Percentiles rank a stretch among this genome's conserved stretches.
These are phyloP conservation scores for Lota lota DNA, from an alignment of 2,113 vertebrate species.

Conservation along the genomic window DNA sequence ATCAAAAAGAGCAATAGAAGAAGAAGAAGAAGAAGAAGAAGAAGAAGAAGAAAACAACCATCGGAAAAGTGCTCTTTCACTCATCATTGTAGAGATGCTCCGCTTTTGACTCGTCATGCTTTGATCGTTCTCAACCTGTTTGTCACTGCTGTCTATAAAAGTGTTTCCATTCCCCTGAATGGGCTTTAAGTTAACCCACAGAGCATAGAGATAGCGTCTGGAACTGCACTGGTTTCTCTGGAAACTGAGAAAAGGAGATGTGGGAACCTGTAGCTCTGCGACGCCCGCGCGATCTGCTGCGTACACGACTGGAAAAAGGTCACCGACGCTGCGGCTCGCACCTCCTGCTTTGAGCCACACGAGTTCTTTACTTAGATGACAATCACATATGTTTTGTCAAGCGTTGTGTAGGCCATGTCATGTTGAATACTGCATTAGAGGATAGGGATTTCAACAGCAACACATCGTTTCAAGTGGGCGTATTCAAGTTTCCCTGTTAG, in stretches of 20 bases:
- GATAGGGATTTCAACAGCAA: too few species aligned
- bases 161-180: slow-evolving; percentile 51
- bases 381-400: neutral
- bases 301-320: slow-evolving; percentile 31
- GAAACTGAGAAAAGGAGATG: slow-evolving; percentile 47
- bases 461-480: too few species aligned
- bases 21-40: too few species aligned
- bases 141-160: slow-evolving; percentile 28
- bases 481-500: too few species aligned
- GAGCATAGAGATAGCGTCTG: slow-evolving; percentile 28
- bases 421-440: too few species aligned
- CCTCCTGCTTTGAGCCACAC: slow-evolving; percentile 21
- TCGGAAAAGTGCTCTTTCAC: too few species aligned
- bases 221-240: slow-evolving; percentile 43
- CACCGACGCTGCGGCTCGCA: slow-evolving; percentile 12
- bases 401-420: too few species aligned
- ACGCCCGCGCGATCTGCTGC: slow-evolving; percentile 40
- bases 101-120: too few species aligned
- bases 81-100: too few species aligned
- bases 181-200: slow-evolving; percentile 42
- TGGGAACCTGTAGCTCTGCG: slow-evolving; percentile 47
- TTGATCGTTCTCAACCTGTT: slow-evolving; percentile 46
- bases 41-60: too few species aligned
- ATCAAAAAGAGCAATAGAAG: too few species aligned
- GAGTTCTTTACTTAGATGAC: neutral